A percentile compares a stretch with the other conserved stretches of the same genome.
These are phyloP conservation scores for Diplolepis rosae DNA, from an alignment of 2,888 invertebrate species.

Conservation along the genomic window DNA sequence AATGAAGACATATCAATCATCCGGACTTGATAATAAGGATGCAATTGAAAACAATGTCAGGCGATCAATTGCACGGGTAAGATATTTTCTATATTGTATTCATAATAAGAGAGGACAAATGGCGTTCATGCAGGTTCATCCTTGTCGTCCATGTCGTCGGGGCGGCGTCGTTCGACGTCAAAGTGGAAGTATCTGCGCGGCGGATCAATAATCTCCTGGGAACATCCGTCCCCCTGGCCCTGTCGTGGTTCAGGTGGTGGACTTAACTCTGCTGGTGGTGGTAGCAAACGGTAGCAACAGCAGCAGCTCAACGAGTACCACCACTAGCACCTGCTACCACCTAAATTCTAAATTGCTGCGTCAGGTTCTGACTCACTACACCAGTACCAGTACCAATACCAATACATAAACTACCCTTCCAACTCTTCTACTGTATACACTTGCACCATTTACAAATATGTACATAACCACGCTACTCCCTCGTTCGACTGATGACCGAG, in stretches of 20 bases:
- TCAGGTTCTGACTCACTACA: constrained; percentile 26
- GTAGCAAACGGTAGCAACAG: constrained; percentile 16
- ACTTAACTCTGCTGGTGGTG: constrained; percentile 22
- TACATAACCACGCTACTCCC: not conserved
- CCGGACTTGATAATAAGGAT: no score
- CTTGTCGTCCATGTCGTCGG: constrained; percentile 46
- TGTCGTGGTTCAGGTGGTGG: constrained; percentile 21
- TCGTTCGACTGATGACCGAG: constrained; percentile 1
- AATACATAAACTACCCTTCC: constrained; percentile 14
- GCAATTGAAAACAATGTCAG: no score
- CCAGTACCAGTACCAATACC: constrained; percentile 3
- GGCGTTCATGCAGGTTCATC: constrained; percentile 37
- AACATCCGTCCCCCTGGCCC: constrained; percentile 67
- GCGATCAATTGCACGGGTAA: no score
- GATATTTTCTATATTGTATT: no score
- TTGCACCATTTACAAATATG: constrained; percentile 7
- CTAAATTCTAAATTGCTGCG: not conserved
- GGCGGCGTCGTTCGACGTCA: constrained; percentile 42
- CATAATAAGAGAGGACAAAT: constrained; percentile 14
- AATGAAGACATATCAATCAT: no score
- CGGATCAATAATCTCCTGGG: constrained; percentile 72
- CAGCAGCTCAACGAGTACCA: constrained; percentile 9
- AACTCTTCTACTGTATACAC: not conserved
- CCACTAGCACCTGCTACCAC: not conserved
- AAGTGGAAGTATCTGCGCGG: constrained; percentile 62